phyloP scores from a whole-genome alignment of 2,888 invertebrate species.

The Diloba caeruleocephala region DNA sequence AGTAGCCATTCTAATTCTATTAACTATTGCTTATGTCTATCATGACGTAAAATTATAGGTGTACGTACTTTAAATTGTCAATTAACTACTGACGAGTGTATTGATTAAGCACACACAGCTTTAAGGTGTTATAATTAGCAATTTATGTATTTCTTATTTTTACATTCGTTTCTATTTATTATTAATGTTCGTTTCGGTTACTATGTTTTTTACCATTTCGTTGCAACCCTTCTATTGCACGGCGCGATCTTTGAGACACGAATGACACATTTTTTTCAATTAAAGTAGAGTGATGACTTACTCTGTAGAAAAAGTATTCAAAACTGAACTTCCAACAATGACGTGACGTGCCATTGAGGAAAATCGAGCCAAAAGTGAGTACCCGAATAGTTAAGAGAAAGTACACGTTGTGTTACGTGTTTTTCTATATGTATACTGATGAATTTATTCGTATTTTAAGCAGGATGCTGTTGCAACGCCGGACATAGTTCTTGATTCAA shows the following conservation, averaged over 20 bases:
- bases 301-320: constrained; percentile 23
- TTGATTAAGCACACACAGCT: neutral
- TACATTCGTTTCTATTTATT: neutral
- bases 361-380: constrained; percentile 30
- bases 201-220: neutral
- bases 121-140: no score
- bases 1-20: constrained; percentile 14
- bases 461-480: neutral
- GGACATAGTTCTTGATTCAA: no score
- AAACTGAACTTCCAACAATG: constrained; percentile 21
- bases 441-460: neutral
- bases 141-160: neutral
- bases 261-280: constrained; percentile 38
- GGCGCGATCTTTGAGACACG: constrained; percentile 7
- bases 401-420: constrained; percentile 23
- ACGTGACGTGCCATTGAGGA: constrained; percentile 39
- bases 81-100: constrained; percentile 32
- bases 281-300: constrained; percentile 27
- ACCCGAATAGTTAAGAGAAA: constrained; percentile 26
- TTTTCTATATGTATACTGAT: constrained; percentile 31
- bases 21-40: constrained; percentile 17
- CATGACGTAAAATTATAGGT: constrained; percentile 40
- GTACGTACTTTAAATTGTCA: constrained; percentile 10
- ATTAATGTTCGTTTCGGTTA: no score
- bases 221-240: constrained; percentile 32